These are phyloP conservation scores for Tenthredo livida DNA, from an alignment of 2,888 invertebrate genomes.

Conservation along the genomic window DNA sequence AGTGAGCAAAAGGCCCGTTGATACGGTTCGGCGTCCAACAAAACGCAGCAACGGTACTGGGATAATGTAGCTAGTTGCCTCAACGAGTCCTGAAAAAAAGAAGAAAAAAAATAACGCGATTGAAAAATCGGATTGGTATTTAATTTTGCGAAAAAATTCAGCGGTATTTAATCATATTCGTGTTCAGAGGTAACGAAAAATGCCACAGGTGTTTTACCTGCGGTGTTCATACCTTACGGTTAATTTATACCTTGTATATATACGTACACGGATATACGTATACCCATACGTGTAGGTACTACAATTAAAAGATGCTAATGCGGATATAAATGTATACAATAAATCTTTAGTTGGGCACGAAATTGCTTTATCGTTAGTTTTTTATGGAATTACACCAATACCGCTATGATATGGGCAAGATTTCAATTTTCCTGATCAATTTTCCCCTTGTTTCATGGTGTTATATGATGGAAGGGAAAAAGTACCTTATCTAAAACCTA, in stretches of 20 bases:
- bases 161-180: background rate
- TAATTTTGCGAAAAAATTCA: background rate
- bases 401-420: background rate
- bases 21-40: slow-evolving; percentile 77
- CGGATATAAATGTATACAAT: background rate
- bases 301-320: background rate
- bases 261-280: too few species aligned
- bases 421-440: background rate
- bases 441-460: background rate
- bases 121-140: background rate
- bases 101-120: background rate
- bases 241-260: background rate
- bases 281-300: too few species aligned
- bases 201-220: background rate
- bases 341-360: background rate
- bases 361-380: background rate
- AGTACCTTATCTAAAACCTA: background rate
- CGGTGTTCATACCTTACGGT: background rate
- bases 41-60: slow-evolving; percentile 77
- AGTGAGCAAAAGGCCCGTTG: slow-evolving; percentile 58
- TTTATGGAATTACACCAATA: background rate
- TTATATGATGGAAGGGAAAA: background rate
- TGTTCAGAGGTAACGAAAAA: background rate
- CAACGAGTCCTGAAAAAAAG: slow-evolving; percentile 74
- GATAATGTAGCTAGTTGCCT: slow-evolving; percentile 78